These are phyloP conservation scores for Knipowitschia caucasica DNA, from an alignment of 2,797 vertebrate genomes.

Conservation along the genomic window DNA sequence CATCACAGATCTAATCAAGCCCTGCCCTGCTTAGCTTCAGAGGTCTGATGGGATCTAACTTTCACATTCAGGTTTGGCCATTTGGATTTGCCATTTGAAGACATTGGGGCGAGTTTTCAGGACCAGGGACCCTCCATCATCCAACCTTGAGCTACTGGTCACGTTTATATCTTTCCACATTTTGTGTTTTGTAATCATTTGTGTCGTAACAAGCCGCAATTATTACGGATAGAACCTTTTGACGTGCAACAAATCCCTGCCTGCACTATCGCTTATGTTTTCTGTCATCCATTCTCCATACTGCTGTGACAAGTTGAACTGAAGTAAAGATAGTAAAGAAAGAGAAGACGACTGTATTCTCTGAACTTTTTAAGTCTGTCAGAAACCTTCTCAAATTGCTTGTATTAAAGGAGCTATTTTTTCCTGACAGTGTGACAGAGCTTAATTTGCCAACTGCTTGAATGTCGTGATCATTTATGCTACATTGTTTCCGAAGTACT, in stretches of 20 bases:
- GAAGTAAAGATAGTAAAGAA: background rate
- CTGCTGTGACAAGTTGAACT: slow-evolving; percentile 1
- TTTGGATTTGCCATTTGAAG: no score
- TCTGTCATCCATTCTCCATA: background rate
- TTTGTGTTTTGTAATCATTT: no score
- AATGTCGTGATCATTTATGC: slow-evolving; percentile 12
- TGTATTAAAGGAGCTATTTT: slow-evolving; percentile 14
- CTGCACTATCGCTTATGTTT: background rate
- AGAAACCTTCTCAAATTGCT: slow-evolving; percentile 4
- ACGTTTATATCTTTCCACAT: no score
- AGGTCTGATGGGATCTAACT: no score
- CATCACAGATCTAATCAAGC: no score
- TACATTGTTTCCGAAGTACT: slow-evolving; percentile 7
- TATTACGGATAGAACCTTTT: background rate
- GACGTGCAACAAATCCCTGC: background rate
- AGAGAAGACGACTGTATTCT: background rate
- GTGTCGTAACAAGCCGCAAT: no score
- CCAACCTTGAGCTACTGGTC: no score
- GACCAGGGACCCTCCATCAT: no score
- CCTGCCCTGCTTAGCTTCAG: no score
- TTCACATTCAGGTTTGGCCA: no score
- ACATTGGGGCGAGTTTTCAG: no score
- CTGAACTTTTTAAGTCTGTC: slow-evolving; percentile 3
- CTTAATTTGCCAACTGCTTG: slow-evolving; percentile 15
- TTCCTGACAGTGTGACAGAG: slow-evolving; percentile 10